Evolutionary conservation across 2,797 vertebrate species (phyloP).

Genomic region (Crocidura indochinensis): DNA sequence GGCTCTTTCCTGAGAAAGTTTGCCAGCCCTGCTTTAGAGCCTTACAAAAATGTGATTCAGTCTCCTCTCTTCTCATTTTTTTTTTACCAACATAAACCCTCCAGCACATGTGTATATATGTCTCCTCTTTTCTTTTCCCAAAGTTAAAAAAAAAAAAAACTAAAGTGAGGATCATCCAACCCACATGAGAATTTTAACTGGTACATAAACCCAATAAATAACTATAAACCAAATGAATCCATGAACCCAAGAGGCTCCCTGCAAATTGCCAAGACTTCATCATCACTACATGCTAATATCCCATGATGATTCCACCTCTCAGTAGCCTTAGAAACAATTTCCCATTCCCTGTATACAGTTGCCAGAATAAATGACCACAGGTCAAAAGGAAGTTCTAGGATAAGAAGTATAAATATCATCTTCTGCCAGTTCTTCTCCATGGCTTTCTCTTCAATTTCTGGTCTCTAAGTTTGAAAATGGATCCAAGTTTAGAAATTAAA

Average conservation of each 20-base stretch:
- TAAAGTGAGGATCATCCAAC: not conserved
- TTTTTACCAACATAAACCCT: not conserved
- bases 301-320: not conserved
- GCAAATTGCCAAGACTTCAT: not conserved
- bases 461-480: not conserved
- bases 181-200: not conserved
- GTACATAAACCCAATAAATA: constrained; percentile 6
- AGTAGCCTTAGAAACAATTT: not conserved
- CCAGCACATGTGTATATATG: not conserved
- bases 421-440: not conserved
- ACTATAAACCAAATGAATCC: not conserved
- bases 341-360: not conserved
- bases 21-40: not conserved
- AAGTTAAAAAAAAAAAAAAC: not conserved
- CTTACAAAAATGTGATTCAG: not conserved
- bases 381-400: not conserved
- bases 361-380: not conserved
- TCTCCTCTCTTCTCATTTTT: not conserved
- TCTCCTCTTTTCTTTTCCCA: not conserved
- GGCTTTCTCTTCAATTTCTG: not conserved
- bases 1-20: not conserved
- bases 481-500: not conserved
- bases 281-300: not conserved
- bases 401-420: not conserved
- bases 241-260: no score